phyloP scores from a whole-genome alignment of 92 coral and sea anemone genomes.

The Metridium senile region DNA sequence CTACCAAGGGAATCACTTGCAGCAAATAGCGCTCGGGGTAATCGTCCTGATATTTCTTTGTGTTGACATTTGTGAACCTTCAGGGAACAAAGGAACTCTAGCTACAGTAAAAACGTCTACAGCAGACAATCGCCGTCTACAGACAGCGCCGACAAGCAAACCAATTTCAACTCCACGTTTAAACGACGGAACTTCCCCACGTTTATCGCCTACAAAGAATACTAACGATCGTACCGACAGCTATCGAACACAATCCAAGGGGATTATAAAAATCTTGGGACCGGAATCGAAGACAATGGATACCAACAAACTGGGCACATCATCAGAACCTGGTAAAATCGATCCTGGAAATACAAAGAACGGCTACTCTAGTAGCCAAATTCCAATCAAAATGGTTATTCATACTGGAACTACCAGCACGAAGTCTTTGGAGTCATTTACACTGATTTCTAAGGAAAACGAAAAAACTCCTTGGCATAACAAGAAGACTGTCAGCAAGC shows the following conservation, averaged over 20 bases:
- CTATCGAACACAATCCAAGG: conserved; percentile 2
- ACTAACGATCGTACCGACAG: conserved; percentile 15
- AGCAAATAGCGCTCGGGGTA: conserved; percentile 30
- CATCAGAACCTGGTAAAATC: not conserved
- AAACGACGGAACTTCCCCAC: conserved; percentile 7
- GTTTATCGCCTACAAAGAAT: conserved; percentile 3
- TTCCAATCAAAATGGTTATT: conserved; percentile 9
- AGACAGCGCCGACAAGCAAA: conserved; percentile 19
- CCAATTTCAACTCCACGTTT: conserved; percentile 28
- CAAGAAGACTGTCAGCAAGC: not conserved
- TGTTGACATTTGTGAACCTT: conserved; percentile 53
- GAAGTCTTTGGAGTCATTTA: conserved; percentile 23
- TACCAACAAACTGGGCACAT: not conserved
- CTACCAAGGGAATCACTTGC: conserved; percentile 32
- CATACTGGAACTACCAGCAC: conserved; percentile 17
- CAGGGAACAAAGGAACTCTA: conserved; percentile 32
- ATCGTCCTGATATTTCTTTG: conserved; percentile 46
- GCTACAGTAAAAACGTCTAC: conserved; percentile 27
- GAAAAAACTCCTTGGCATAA: conserved; percentile 30
- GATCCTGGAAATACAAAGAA: conserved; percentile 16
- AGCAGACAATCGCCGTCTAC: conserved; percentile 18
- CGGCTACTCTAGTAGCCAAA: too few relatives aligned
- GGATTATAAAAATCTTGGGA: conserved; percentile 9
- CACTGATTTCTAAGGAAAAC: conserved; percentile 6
- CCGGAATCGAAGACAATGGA: conserved; percentile 7